Evolutionary conservation across 2,113 vertebrate genomes (phyloP).

Genomic region (Calidris pugnax): DNA sequence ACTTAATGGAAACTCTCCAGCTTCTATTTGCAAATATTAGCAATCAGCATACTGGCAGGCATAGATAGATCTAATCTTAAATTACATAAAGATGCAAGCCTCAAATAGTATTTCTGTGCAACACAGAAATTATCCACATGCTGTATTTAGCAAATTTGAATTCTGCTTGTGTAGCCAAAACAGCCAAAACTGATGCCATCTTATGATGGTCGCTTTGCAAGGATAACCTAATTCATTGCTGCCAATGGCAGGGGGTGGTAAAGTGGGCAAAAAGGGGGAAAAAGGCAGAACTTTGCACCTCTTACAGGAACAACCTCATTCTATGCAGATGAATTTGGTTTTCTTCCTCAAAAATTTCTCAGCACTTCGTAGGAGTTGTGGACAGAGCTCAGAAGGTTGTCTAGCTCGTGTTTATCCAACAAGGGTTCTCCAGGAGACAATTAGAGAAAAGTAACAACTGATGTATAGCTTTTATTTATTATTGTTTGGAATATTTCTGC

Average conservation of each 20-base stretch:
- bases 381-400: neutral
- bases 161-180: neutral
- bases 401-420: neutral
- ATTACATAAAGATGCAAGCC: neutral
- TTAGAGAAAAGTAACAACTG: neutral
- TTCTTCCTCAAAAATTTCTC: neutral
- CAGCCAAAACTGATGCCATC: neutral
- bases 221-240: neutral
- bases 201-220: neutral
- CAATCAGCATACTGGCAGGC: neutral
- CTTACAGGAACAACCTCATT: neutral
- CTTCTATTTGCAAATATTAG: conserved; percentile 12
- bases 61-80: neutral
- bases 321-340: neutral
- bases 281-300: neutral
- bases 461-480: neutral
- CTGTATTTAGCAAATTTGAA: neutral
- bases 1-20: conserved; percentile 13
- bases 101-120: neutral
- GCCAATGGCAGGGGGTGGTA: neutral
- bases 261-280: neutral
- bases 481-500: neutral
- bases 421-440: neutral
- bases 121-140: neutral
- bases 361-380: neutral